phyloP scores from a whole-genome alignment of 2,888 invertebrate species.

The Gari tellinella region DNA sequence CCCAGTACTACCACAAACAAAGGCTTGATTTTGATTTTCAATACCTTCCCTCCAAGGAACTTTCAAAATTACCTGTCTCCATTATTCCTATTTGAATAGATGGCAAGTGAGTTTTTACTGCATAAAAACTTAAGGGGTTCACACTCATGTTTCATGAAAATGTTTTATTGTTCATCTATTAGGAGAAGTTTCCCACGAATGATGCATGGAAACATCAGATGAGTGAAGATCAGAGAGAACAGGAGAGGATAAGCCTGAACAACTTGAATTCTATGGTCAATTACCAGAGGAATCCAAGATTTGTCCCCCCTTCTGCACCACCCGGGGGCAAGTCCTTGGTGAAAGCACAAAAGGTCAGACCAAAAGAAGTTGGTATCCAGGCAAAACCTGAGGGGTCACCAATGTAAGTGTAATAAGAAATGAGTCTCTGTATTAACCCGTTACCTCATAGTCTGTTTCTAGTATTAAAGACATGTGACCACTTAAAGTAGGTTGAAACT shows the following conservation, averaged over 20 bases:
- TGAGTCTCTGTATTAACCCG: too few relatives aligned
- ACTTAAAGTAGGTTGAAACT: too few relatives aligned
- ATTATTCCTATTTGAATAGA: too few relatives aligned
- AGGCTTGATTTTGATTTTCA: too few relatives aligned
- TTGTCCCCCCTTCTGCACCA: constrained; percentile 73
- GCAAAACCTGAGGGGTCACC: constrained; percentile 59
- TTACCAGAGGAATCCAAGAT: constrained; percentile 80
- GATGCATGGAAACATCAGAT: constrained; percentile 81
- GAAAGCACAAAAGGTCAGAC: constrained; percentile 67
- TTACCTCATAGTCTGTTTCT: too few relatives aligned
- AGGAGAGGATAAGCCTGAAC: constrained; percentile 74
- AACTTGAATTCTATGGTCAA: constrained; percentile 79
- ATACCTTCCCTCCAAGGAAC: too few relatives aligned
- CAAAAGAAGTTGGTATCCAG: constrained; percentile 78
- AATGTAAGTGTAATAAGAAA: too few relatives aligned
- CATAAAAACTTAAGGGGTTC: too few relatives aligned
- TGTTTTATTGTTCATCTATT: neutral
- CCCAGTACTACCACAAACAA: too few relatives aligned
- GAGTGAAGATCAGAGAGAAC: constrained; percentile 76
- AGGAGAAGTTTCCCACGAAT: constrained; percentile 49
- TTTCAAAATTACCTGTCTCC: too few relatives aligned
- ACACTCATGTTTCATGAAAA: neutral
- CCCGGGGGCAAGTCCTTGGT: constrained; percentile 72
- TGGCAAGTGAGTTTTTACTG: too few relatives aligned
- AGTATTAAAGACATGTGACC: too few relatives aligned